Conservation (phyloP, 2,888 invertebrate species). For the Napeogenes sylphis region DNA sequence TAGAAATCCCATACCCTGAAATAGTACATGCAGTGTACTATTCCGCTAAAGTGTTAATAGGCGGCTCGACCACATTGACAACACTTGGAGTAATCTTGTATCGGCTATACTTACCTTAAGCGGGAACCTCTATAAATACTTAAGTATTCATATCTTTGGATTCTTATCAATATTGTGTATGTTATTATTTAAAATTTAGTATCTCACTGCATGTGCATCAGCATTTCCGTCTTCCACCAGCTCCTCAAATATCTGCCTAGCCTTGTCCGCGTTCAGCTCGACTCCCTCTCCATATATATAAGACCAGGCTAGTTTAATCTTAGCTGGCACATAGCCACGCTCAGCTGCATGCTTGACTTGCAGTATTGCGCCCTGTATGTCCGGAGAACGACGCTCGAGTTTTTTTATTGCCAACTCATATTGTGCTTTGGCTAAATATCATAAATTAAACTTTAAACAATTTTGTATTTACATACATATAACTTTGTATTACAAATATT, state of each 20-base stretch:
- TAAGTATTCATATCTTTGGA: too few relatives aligned
- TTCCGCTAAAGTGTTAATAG: too few relatives aligned
- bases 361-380: conserved; percentile 85
- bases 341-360: conserved; percentile 88
- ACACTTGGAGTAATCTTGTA: too few relatives aligned
- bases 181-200: conserved; percentile 13
- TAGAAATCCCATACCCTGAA: conserved; percentile 89
- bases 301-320: conserved; percentile 92
- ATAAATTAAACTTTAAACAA: background rate
- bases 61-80: too few relatives aligned
- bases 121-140: too few relatives aligned
- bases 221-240: conserved; percentile 87
- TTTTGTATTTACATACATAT: background rate
- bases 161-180: background rate
- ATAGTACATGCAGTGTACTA: background rate
- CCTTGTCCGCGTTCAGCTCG: conserved; percentile 85
- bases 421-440: conserved; percentile 81
- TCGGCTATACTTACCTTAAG: too few relatives aligned
- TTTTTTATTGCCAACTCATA: conserved; percentile 84
- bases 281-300: conserved; percentile 89
- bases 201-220: conserved; percentile 90
- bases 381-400: conserved; percentile 85
- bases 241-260: conserved; percentile 85
- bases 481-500: background rate
- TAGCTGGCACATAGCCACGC: conserved; percentile 87